Base-by-base conservation (phyloP, 2,888 invertebrate genomes). In the Crioceris asparagi region DNA sequence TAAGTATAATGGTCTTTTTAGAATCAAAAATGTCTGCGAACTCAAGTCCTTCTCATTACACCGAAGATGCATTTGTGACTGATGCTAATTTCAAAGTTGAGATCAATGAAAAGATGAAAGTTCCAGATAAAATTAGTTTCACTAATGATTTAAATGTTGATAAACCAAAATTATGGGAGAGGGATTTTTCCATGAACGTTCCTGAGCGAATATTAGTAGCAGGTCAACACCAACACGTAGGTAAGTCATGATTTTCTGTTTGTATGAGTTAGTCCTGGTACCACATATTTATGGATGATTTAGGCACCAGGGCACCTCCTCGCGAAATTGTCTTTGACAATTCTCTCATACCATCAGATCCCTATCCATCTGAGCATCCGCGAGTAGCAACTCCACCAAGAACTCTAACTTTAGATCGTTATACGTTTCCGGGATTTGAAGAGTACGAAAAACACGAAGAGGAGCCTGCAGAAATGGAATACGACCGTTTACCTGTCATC, bases 201-300 rank as follows among this genome's bases (percentile, higher is more conserved):
- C 93, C 93, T 2, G 93, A 93, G 57, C 76, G 91, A 57, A 93
- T 94, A 61, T 72, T 93, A 49, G 83, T 93, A 31, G 75, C 83
- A 52, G 93, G 93, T 59, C 77, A 79, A 62, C 76, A 77, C 54
- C 76, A 79, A 59, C 76, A 77, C 60, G 54, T 75, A 56, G 75
- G 75, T 74, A 60, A 19, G 45, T 44, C n/a, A n/a, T n/a, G n/a
- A n/a, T n/a, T n/a, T n/a, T n/a, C n/a, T n/a, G n/a, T n/a, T n/a
- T n/a, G n/a, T n/a, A n/a, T n/a, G n/a, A n/a, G n/a, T n/a, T n/a
- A n/a, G n/a, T n/a, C n/a, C n/a, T n/a, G n/a, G n/a, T n/a, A n/a
- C n/a, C n/a, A n/a, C n/a, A n/a, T n/a, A n/a, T n/a, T n/a, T n/a
- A n/a, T n/a, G n/a, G n/a, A n/a, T 27, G 2, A 27, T 61, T 36